These are phyloP conservation scores for Gonatopus flavifemur DNA, from an alignment of 1,140 invertebrate genomes.

Conservation along the genomic window DNA sequence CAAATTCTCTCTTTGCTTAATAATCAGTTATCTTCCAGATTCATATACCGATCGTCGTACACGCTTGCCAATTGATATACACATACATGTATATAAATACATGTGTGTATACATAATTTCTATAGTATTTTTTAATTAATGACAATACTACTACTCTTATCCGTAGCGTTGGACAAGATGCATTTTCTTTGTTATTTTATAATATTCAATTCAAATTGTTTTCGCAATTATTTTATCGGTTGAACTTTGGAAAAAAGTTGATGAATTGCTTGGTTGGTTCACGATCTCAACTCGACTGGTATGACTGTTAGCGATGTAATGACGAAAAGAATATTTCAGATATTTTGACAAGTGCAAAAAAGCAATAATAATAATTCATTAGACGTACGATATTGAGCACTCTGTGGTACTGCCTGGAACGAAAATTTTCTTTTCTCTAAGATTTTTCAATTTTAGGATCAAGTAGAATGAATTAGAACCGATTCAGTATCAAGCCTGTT, in stretches of 20 bases:
- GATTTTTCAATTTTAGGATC: not conserved
- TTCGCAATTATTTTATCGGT: too few species aligned
- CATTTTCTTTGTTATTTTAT: not conserved
- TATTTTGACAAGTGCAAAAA: constrained; percentile 35
- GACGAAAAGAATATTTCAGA: constrained; percentile 27
- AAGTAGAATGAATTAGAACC: constrained; percentile 13
- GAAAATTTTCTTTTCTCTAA: not conserved
- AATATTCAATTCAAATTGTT: too few species aligned
- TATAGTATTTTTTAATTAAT: constrained; percentile 47
- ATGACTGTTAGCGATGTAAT: constrained; percentile 28
- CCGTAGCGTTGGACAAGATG: constrained; percentile 29
- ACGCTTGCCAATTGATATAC: constrained; percentile 43
- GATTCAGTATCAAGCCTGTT: too few species aligned
- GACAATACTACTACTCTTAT: constrained; percentile 41
- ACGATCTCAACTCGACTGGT: constrained; percentile 40
- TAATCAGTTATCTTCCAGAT: constrained; percentile 29
- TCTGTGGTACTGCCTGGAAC: constrained; percentile 40
- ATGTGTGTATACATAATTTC: too few species aligned
- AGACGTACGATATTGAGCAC: constrained; percentile 34
- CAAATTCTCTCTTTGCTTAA: constrained; percentile 19
- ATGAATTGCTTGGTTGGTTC: constrained; percentile 24
- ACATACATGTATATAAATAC: constrained; percentile 26
- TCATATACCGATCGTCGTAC: constrained; percentile 22
- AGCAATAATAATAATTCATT: constrained; percentile 45
- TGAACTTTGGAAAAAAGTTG: too few species aligned